phyloP scores from a whole-genome alignment of 2,888 invertebrate species.

The Tridacna crocea region DNA sequence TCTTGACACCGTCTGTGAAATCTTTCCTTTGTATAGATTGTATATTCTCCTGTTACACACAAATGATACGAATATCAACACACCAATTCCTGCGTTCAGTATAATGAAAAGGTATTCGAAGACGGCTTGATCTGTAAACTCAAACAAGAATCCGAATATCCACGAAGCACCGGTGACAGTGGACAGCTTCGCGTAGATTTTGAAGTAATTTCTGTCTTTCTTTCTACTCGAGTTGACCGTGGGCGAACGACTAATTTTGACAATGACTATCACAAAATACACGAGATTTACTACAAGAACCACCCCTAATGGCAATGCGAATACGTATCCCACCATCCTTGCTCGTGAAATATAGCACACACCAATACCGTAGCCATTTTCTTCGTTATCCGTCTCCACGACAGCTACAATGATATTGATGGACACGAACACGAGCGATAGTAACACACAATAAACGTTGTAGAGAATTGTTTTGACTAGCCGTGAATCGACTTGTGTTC shows the following conservation, averaged over 20 bases:
- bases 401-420: constrained; percentile 29
- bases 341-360: constrained; percentile 43
- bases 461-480: constrained; percentile 29
- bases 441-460: constrained; percentile 27
- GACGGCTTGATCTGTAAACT: constrained; percentile 18
- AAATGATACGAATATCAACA: constrained; percentile 55
- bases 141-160: constrained; percentile 49
- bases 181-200: constrained; percentile 50
- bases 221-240: constrained; percentile 18
- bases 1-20: background rate
- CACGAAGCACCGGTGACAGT: constrained; percentile 52
- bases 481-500: background rate
- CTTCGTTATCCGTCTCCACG: background rate
- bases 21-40: constrained; percentile 23
- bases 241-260: constrained; percentile 37
- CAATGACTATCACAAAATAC: constrained; percentile 35
- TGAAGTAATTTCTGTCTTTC: constrained; percentile 39
- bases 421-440: constrained; percentile 28
- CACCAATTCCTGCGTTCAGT: constrained; percentile 48
- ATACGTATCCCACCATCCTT: constrained; percentile 44
- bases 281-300: constrained; percentile 33
- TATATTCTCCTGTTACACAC: constrained; percentile 47
- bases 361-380: constrained; percentile 46
- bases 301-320: constrained; percentile 39
- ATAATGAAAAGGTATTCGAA: constrained; percentile 55